Conservation (phyloP, 2,888 invertebrate genomes). For the Hymenopus coronatus region DNA sequence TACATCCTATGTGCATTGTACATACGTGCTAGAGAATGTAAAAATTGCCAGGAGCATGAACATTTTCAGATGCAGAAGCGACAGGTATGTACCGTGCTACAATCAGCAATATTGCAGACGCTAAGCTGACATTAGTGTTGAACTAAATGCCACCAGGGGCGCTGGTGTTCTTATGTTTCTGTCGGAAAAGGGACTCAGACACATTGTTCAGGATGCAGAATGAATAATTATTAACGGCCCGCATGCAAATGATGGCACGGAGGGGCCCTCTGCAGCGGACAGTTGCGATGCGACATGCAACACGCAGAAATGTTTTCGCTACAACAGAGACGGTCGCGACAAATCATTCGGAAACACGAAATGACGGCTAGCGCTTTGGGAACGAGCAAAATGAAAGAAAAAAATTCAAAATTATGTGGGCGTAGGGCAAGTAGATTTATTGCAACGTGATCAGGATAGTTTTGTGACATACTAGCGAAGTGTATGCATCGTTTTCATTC, state of each 20-base stretch:
- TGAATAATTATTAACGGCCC: conserved; percentile 20
- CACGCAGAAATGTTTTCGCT: neutral
- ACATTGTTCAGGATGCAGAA: conserved; percentile 14
- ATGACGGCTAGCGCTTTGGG: neutral
- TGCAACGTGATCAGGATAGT: conserved; percentile 5
- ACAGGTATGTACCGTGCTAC: neutral
- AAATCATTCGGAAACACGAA: conserved; percentile 19
- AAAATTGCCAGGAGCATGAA: no score
- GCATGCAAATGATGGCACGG: conserved; percentile 6
- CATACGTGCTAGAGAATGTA: no score
- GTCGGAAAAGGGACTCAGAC: neutral
- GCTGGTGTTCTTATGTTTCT: neutral
- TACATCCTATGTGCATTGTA: no score
- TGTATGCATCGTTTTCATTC: neutral
- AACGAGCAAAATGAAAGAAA: neutral
- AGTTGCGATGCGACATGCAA: neutral
- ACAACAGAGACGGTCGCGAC: neutral
- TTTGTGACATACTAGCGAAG: neutral
- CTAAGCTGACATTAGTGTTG: neutral
- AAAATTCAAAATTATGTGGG: neutral
- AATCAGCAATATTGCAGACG: neutral
- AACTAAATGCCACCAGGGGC: neutral
- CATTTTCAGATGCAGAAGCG: no score
- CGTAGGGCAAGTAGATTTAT: neutral
- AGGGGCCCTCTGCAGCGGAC: neutral